Percentiles rank a stretch among this genome's conserved stretches.
phyloP scores from a whole-genome alignment of 2,113 vertebrate genomes.

The Ceyx margarethae region DNA sequence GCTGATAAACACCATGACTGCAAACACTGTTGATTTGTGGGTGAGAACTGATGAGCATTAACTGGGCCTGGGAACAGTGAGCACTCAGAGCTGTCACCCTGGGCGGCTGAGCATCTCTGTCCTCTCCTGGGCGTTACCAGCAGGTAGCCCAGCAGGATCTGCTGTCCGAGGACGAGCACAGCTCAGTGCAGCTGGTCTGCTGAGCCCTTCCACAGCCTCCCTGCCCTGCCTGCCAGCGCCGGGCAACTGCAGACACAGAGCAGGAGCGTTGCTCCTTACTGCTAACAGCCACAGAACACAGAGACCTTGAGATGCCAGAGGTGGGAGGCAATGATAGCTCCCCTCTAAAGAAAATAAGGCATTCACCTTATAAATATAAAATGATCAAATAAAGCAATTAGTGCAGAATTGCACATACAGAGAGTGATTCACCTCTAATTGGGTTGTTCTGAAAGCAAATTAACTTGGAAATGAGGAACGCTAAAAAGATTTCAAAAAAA shows the following conservation, averaged over 20 bases:
- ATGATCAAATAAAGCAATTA: slow-evolving; percentile 46
- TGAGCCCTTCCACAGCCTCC: fast-evolving
- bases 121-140: background rate
- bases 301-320: background rate
- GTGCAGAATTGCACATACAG: slow-evolving; percentile 2
- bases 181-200: background rate
- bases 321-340: slow-evolving; percentile 7
- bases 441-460: slow-evolving; percentile 45
- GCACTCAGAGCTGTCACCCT: background rate
- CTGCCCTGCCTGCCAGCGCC: no score
- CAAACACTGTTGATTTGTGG: background rate
- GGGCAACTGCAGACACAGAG: no score
- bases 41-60: background rate
- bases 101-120: background rate
- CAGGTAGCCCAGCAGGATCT: fast-evolving
- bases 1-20: background rate
- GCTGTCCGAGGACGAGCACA: background rate
- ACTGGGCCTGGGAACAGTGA: background rate
- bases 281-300: slow-evolving; percentile 2
- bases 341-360: slow-evolving; percentile 17
- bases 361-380: slow-evolving; percentile 43
- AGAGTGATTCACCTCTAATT: slow-evolving; percentile 50
- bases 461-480: slow-evolving; percentile 38
- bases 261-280: background rate
- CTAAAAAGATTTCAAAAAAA: background rate